Percentiles rank a stretch among this genome's conserved stretches.
Conservation (phyloP, 2,113 vertebrate species). For the Aegithalos caudatus region DNA sequence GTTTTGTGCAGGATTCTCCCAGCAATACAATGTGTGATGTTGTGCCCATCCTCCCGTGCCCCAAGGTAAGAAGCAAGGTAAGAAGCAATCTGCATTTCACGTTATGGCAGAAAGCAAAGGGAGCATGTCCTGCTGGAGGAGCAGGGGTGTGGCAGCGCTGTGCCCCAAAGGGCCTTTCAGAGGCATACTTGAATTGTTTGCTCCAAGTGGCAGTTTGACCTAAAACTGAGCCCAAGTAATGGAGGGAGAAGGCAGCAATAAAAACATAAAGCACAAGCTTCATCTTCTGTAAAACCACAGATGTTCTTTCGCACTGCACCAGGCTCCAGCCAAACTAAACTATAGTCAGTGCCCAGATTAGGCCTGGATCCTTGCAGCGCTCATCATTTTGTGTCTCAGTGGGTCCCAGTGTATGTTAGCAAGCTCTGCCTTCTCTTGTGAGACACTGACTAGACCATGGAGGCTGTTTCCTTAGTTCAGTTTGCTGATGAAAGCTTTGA, state of each 20-base stretch:
- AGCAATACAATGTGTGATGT: neutral
- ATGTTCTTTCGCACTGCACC: neutral
- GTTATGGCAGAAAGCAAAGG: accelerated
- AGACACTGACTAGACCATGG: accelerated
- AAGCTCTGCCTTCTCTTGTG: neutral
- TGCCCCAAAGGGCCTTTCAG: neutral
- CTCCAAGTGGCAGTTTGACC: neutral
- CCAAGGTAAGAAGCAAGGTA: neutral
- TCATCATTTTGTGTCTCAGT: neutral
- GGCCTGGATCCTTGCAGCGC: neutral
- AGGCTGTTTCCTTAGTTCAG: neutral
- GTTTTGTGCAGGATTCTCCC: neutral
- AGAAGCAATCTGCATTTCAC: neutral
- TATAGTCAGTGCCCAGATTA: neutral
- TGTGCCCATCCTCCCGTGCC: neutral
- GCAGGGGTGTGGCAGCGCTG: accelerated
- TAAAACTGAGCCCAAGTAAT: neutral
- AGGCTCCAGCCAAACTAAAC: neutral
- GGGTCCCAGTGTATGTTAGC: neutral
- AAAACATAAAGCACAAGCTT: neutral
- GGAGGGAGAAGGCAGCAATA: neutral
- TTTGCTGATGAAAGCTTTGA: neutral
- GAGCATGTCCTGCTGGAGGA: neutral
- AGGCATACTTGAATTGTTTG: neutral
- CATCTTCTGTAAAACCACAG: neutral